These are phyloP conservation scores for Diceros bicornis DNA, from an alignment of 2,797 vertebrate species.

Conservation along the genomic window DNA sequence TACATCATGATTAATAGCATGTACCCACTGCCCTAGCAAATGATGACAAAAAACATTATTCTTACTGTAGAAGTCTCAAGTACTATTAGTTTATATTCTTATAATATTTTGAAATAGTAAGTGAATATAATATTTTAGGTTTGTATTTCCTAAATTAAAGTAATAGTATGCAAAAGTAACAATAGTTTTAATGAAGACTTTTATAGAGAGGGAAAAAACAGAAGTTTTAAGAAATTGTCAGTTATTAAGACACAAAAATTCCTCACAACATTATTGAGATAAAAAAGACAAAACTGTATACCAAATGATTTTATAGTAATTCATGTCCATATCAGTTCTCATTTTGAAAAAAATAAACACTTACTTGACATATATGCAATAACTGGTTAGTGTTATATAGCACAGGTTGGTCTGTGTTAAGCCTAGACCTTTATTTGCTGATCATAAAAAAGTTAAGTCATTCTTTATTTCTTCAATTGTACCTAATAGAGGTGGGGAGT, in stretches of 20 bases:
- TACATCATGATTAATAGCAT: background rate
- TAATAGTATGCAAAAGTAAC: slow-evolving; percentile 43
- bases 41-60: background rate
- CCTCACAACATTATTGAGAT: slow-evolving; percentile 6
- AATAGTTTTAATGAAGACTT: slow-evolving; percentile 2
- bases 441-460: background rate
- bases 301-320: background rate
- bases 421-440: background rate
- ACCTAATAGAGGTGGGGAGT: slow-evolving; percentile 93
- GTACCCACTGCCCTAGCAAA: background rate
- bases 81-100: slow-evolving; percentile 13
- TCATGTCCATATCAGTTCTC: background rate
- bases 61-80: background rate
- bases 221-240: background rate
- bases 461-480: slow-evolving; percentile 51
- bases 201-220: background rate
- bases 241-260: slow-evolving; percentile 31
- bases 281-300: slow-evolving; percentile 10
- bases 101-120: slow-evolving; percentile 31
- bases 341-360: background rate
- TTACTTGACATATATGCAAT: background rate
- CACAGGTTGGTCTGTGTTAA: background rate
- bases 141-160: slow-evolving; percentile 28
- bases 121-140: background rate
- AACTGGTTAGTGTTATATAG: background rate